Evolutionary conservation across 2,888 invertebrate species (phyloP).

Genomic region (Pimpla rufipes): DNA sequence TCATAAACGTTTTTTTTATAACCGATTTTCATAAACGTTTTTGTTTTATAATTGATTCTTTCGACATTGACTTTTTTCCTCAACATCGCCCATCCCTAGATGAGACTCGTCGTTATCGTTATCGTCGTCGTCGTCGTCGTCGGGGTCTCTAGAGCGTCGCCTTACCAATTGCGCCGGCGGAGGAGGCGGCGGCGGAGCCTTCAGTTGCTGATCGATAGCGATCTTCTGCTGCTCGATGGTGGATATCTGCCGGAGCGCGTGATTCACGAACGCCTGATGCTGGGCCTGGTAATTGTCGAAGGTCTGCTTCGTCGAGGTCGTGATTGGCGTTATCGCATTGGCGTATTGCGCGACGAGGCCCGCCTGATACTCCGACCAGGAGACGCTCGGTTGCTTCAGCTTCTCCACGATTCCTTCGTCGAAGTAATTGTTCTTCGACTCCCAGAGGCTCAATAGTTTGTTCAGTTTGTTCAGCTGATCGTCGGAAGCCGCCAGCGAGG

Average conservation of each 20-base stretch:
- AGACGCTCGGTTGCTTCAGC: constrained; percentile 94
- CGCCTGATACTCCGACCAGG: constrained; percentile 96
- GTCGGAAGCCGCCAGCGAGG: constrained; percentile 92
- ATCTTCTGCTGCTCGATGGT: constrained; percentile 93
- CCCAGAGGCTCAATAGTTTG: constrained; percentile 98
- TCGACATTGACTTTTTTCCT: too few relatives aligned
- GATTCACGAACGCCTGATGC: constrained; percentile 97
- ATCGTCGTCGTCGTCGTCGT: too few relatives aligned
- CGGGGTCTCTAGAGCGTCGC: too few relatives aligned
- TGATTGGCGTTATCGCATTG: constrained; percentile 91
- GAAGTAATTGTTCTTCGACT: constrained; percentile 97
- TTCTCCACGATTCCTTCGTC: constrained; percentile 93
- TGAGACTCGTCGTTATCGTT: too few relatives aligned
- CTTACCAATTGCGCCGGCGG: constrained; percentile 81
- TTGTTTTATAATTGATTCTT: too few relatives aligned
- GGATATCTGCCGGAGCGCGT: constrained; percentile 95
- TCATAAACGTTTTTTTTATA: too few relatives aligned
- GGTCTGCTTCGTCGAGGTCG: constrained; percentile 92
- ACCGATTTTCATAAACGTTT: too few relatives aligned
- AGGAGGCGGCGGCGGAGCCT: constrained; percentile 85
- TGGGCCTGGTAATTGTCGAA: constrained; percentile 96
- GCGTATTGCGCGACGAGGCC: constrained; percentile 93
- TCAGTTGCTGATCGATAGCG: constrained; percentile 87
- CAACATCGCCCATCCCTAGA: too few relatives aligned
- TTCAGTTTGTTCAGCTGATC: constrained; percentile 96